These are phyloP conservation scores for Polyommatus icarus DNA, from an alignment of 2,888 invertebrate genomes.

Conservation along the genomic window DNA sequence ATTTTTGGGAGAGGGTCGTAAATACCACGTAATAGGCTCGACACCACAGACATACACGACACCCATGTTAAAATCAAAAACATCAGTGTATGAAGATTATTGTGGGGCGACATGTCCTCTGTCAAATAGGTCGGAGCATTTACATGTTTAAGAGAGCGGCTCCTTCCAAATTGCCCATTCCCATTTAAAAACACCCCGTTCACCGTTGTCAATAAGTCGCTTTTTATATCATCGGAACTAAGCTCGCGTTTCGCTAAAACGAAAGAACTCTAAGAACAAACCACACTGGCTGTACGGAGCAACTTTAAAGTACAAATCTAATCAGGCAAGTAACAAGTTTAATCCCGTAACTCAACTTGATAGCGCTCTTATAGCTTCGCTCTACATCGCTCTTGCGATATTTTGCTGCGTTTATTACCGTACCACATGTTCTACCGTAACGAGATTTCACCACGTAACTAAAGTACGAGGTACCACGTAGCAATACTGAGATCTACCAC, in stretches of 20 bases:
- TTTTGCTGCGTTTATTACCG: conserved; percentile 5
- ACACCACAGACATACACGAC: no score
- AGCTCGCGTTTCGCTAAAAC: not conserved
- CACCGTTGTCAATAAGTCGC: no score
- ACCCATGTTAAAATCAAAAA: no score
- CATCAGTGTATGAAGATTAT: no score
- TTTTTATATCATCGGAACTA: no score
- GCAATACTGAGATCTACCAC: not conserved
- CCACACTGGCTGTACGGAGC: not conserved
- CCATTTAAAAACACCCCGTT: no score
- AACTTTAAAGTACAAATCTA: not conserved
- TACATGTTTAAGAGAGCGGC: no score
- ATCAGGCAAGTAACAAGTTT: not conserved
- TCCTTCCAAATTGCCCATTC: no score
- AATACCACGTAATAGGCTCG: no score
- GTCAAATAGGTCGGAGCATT: no score
- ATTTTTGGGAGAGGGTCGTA: no score
- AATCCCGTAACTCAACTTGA: not conserved
- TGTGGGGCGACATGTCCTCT: no score
- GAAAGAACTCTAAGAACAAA: not conserved
- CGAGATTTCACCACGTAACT: not conserved
- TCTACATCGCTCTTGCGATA: not conserved
- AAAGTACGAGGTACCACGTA: not conserved
- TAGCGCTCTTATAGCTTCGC: not conserved
- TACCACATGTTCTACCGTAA: not conserved